These are phyloP conservation scores for Bilobella aurantiaca DNA, from an alignment of 1,140 invertebrate species.

Conservation along the genomic window DNA sequence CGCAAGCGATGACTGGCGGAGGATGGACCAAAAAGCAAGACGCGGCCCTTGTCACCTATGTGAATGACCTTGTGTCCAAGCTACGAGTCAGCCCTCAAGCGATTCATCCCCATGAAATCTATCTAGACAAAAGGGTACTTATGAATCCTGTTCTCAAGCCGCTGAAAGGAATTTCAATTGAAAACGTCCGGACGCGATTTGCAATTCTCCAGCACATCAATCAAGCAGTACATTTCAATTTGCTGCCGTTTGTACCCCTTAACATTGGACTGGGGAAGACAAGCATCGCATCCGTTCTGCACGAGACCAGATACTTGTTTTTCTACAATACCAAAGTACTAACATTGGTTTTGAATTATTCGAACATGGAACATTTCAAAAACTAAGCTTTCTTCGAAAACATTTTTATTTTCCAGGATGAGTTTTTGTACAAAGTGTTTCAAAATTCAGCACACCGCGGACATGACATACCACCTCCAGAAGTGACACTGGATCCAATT, in stretches of 20 bases:
- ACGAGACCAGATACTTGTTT: constrained; percentile 1
- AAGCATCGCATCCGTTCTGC: neutral
- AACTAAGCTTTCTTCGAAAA: too few species aligned
- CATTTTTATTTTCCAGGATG: too few species aligned
- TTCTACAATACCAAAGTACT: constrained; percentile 14
- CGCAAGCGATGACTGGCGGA: neutral
- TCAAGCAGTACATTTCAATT: neutral
- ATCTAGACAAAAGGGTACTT: constrained; percentile 1
- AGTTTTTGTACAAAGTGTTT: constrained; percentile 11
- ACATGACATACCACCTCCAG: constrained; percentile 4
- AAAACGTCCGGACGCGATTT: constrained; percentile 3
- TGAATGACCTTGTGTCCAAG: neutral
- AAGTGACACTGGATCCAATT: constrained; percentile 12
- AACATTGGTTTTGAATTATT: too few species aligned
- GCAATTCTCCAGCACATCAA: constrained; percentile 11
- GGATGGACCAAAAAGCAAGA: constrained; percentile 11
- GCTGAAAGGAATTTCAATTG: neutral
- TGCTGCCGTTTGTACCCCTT: neutral
- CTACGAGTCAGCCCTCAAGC: neutral
- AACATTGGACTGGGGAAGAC: neutral
- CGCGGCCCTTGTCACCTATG: constrained; percentile 3
- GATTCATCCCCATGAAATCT: constrained; percentile 11
- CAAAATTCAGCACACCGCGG: constrained; percentile 2
- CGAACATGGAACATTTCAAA: too few species aligned
- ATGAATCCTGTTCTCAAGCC: neutral